Evolutionary conservation across 1,140 invertebrate species (phyloP).

Genomic region (Brachionus rotundiformis): DNA sequence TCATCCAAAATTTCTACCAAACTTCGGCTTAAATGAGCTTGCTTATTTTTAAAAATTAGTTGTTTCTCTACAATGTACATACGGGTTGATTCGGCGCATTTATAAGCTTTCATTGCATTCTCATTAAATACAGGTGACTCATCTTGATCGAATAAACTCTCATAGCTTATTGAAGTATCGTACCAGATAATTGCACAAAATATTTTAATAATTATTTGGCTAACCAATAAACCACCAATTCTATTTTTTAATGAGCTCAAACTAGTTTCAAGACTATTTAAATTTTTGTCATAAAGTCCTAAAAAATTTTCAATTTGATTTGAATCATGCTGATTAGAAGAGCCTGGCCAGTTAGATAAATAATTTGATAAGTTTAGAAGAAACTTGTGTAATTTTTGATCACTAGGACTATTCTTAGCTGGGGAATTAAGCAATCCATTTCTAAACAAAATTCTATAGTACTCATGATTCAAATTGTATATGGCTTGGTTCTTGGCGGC

Average conservation of each 20-base stretch:
- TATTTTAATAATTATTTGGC: slow-evolving; percentile 20
- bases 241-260: background rate
- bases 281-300: slow-evolving; percentile 23
- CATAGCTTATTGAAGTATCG: slow-evolving; percentile 7
- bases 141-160: background rate
- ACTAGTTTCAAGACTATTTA: background rate
- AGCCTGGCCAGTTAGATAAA: background rate
- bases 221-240: slow-evolving; percentile 3
- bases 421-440: background rate
- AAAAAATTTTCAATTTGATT: background rate
- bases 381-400: background rate
- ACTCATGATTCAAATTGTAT: slow-evolving; percentile 12
- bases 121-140: slow-evolving; percentile 1
- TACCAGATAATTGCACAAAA: slow-evolving; percentile 39
- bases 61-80: slow-evolving; percentile 36
- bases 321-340: background rate
- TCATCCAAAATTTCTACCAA: slow-evolving; percentile 36
- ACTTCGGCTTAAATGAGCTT: background rate
- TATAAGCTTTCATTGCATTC: background rate
- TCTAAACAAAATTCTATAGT: slow-evolving; percentile 22
- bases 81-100: slow-evolving; percentile 1
- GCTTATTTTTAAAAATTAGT: background rate
- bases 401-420: background rate
- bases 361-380: background rate
- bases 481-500: background rate